Base-by-base conservation (phyloP, 2,113 vertebrate genomes). In the Rallus limicola region DNA sequence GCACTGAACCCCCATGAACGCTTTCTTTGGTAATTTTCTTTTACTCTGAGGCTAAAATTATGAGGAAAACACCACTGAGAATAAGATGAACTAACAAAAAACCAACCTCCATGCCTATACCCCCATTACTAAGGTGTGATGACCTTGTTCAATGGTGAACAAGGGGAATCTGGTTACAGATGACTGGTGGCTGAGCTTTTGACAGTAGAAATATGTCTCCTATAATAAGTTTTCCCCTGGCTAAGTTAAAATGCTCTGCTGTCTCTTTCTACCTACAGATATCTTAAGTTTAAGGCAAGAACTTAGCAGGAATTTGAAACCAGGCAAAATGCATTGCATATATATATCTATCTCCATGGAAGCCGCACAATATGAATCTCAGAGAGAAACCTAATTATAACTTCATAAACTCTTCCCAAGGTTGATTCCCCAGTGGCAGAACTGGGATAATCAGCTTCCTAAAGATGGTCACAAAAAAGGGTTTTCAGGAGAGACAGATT, bases 281-380 rank as follows among this genome's bases (percentile, higher is more conserved):
- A 28, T 72, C 90, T 93, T 82, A 86, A 88, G 96, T 92, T 82
- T 56, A 29, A 94, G 76, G 63, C 55, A 94, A 93, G 71, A 90
- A 80, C 82, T 94, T 93, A 67, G 55, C 84, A 96, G 82, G 52
- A 77, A 50, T 67, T 91, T 70, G 67, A 92, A 94, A 46, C 25
- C 20, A 88, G 68, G 60, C 44, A 95, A 93, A 90, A 94, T 40
- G 12, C 10, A 62, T 23, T 70, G 14, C 64, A 52, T 67, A 56
- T 65, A 85, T 62, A 82, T 46, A 46, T 40, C 5, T 40, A 40
- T 46, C 44, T 50, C 83, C 68, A 72, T 34, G 33, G 64, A 91
- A 94, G 55, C 74, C 59, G 33, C 82, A 93, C 67, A 77, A 44
- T 76, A 82, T 79, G 76, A 92, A 89, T 29, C 52, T 88, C 38